Evolutionary conservation across 2,797 vertebrate genomes (phyloP).

Genomic region (Uromys caudimaculatus): DNA sequence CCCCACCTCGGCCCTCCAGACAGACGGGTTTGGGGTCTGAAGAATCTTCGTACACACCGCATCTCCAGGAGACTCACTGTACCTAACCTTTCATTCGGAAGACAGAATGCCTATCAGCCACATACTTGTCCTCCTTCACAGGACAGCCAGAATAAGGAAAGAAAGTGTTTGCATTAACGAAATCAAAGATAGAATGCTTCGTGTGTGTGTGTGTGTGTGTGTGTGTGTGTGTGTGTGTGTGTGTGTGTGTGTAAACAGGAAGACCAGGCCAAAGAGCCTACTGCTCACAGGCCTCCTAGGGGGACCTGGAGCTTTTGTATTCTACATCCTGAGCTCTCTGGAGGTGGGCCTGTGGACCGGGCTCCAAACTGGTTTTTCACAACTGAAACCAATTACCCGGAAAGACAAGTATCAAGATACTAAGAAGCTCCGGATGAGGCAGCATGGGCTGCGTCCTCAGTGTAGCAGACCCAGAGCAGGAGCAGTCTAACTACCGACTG

Average conservation of each 20-base stretch:
- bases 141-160: neutral
- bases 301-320: neutral
- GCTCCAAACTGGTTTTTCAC: neutral
- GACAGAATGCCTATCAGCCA: neutral
- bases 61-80: neutral
- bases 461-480: neutral
- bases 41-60: neutral
- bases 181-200: neutral
- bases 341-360: neutral
- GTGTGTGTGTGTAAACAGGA: neutral
- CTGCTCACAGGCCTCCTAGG: neutral
- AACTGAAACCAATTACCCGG: neutral
- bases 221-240: too few species aligned
- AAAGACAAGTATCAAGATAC: constrained; percentile 23
- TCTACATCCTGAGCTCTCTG: neutral
- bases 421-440: neutral
- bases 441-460: neutral
- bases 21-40: neutral
- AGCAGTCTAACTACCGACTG: neutral
- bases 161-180: neutral
- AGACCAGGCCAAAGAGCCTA: neutral
- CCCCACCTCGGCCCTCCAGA: neutral
- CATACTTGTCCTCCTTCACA: neutral
- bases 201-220: too few species aligned
- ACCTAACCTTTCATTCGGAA: neutral